phyloP scores from a whole-genome alignment of 2,797 vertebrate species.

The Melanotaenia trifasciata region DNA sequence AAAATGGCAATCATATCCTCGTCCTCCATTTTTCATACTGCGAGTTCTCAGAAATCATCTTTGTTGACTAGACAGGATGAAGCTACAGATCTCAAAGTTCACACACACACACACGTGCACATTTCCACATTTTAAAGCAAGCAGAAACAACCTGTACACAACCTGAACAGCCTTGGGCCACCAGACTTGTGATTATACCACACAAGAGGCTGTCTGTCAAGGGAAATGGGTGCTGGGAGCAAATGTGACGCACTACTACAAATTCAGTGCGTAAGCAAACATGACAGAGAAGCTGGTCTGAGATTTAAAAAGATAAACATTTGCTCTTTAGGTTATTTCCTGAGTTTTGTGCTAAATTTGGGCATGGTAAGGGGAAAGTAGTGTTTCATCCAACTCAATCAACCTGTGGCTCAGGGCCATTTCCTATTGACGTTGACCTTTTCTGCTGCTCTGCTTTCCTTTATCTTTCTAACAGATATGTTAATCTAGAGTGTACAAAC shows the following conservation, averaged over 20 bases:
- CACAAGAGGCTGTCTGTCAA: slow-evolving; percentile 32
- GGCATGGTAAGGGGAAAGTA: slow-evolving; percentile 43
- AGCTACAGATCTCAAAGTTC: slow-evolving; percentile 36
- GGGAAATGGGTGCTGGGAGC: slow-evolving; percentile 41
- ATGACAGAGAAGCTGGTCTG: slow-evolving; percentile 31
- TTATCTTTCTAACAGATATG: slow-evolving; percentile 29
- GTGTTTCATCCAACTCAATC: slow-evolving; percentile 34
- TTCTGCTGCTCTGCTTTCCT: slow-evolving; percentile 24
- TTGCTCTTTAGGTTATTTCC: slow-evolving; percentile 67
- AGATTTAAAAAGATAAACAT: slow-evolving; percentile 62
- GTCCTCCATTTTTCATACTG: slow-evolving; percentile 30
- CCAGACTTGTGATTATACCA: slow-evolving; percentile 26
- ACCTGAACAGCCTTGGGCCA: slow-evolving; percentile 49
- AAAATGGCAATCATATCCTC: slow-evolving; percentile 42
- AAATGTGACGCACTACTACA: slow-evolving; percentile 50
- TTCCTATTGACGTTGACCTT: slow-evolving; percentile 75
- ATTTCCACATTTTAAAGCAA: slow-evolving; percentile 23
- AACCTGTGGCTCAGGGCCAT: slow-evolving; percentile 61
- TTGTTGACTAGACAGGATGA: slow-evolving; percentile 56
- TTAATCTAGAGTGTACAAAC: slow-evolving; percentile 27
- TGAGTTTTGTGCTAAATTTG: slow-evolving; percentile 69
- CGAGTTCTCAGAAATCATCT: slow-evolving; percentile 40
- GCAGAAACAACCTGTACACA: slow-evolving; percentile 35
- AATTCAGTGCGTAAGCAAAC: slow-evolving; percentile 37
- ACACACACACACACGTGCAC: slow-evolving; percentile 26